Evolutionary conservation across 2,797 vertebrate genomes (phyloP), one percentile per base, ranked within the genome.

Genomic region (Parauchenoglanis punctatus): DNA sequence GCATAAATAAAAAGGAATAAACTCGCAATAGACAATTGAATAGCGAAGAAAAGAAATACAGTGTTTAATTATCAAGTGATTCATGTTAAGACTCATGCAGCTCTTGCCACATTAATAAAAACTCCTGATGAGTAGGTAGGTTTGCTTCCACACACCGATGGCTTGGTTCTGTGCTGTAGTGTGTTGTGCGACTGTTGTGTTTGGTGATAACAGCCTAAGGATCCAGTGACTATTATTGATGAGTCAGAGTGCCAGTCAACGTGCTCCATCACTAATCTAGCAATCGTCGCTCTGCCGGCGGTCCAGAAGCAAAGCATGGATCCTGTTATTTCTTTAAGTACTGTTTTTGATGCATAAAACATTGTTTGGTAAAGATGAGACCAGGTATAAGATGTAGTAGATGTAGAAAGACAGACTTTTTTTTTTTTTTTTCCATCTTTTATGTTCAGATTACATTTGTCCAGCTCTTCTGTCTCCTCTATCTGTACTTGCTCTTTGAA

Each of bases 211-310:
- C 78, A 88, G 92, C 92, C 87, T 91, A 87, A 91, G 92, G 93
- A 92, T 94, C 93, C 92, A 93, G 91, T 90, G 92, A 95, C 92
- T 95, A 96, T 95, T 94, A 96, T 96, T 95, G 93, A 96, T 95
- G 95, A 93, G 93, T 94, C 93, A 88, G 92, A 92, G 93, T 92
- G 93, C 93, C 92, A 91, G 90, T 91, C 91, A 67, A 52, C 87
- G 84, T 76, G 88, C 80, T 90, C 89, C 90, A 92, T 90, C 90
- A 83, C 89, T 90, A 92, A 90, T 94, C 93, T 91, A 89, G 89
- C 94, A 91, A 87, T 91, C 49, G 75, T 58, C 44, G 81, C 56
- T 73, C 40, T 65, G 49, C 61, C 54, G 4, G 40, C 31, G 56
- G 58, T 87, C 25, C 25, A 23, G 59, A 83, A 85, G 58, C 31